Evolutionary conservation across 2,797 vertebrate species (phyloP), one percentile per base, ranked within the genome.

Genomic region (Meriones psammophilus): DNA sequence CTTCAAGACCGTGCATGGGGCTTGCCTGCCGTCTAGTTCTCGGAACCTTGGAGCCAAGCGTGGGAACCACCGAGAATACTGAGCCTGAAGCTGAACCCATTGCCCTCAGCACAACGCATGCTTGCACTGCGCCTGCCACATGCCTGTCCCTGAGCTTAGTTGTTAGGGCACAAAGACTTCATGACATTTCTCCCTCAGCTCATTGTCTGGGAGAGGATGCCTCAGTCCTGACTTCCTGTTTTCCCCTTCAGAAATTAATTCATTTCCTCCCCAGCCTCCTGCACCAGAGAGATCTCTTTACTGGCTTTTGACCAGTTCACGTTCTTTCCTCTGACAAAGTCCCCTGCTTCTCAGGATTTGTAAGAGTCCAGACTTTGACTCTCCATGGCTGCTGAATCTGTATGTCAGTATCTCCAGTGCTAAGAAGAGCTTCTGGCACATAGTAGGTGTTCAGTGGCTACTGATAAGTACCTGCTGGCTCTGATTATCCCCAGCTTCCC

Each of bases 221-320:
- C 12, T 69, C 64, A 91, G 62, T 42, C 80, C 28, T 77, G 46
- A 80, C 79, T 69, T 36, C 84, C 56, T 39, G 54, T 81, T 66
- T 83, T n/a, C 54, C 93, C 22, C 58, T 60, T 73, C 58, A 46
- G 50, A 92, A 89, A 46, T 91, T 88, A 54, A 17, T 71, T 85
- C 20, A 33, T 46, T 93, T 93, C 30, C 58, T 88, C 88, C 62
- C 77, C 66, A 60, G n/a, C 42, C 36, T 83, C 88, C 77, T 71
- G 18, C 3, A n/a, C 64, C 54, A 64, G 14, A 78, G 39, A 17
- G 54, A 22, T 46, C 26, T 66, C 79, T 77, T 80, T 8, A 64
- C 73, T 88, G 91, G 71, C 87, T 90, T 96, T 69, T 86, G 86
- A 80, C 86, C 24, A 71, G 13, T 42, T 96, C 64, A 69, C 36